phyloP scores from a whole-genome alignment of 2,113 vertebrate genomes.

The Alethe castanea region DNA sequence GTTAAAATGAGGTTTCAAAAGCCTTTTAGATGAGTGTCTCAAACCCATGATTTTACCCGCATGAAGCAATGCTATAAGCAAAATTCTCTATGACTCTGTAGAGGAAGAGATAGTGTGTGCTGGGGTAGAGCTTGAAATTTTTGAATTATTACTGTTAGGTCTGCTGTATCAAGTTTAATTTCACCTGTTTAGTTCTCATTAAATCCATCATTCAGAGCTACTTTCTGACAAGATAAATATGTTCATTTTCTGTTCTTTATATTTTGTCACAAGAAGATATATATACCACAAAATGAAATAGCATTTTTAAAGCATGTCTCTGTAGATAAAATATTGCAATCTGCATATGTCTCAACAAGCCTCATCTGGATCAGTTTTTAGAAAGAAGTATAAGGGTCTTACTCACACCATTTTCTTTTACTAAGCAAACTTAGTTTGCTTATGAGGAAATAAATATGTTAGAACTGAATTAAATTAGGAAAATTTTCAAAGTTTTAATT shows the following conservation, averaged over 20 bases:
- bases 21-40: background rate
- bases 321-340: background rate
- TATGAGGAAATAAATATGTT: background rate
- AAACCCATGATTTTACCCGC: background rate
- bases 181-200: conserved; percentile 18
- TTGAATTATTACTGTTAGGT: conserved; percentile 9
- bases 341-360: background rate
- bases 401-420: background rate
- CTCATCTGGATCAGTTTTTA: background rate
- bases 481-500: background rate
- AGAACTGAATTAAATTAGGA: background rate
- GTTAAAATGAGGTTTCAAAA: conserved; percentile 12
- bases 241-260: conserved; percentile 29
- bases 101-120: background rate
- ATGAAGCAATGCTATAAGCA: background rate
- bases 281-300: background rate
- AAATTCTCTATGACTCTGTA: background rate
- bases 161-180: conserved; percentile 2
- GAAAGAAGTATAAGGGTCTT: background rate
- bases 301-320: background rate
- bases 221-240: conserved; percentile 25
- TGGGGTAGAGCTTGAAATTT: background rate
- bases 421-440: background rate
- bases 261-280: conserved; percentile 12
- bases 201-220: conserved; percentile 6